phyloP scores from a whole-genome alignment of 2,888 invertebrate genomes.

The Philereme vetulata region DNA sequence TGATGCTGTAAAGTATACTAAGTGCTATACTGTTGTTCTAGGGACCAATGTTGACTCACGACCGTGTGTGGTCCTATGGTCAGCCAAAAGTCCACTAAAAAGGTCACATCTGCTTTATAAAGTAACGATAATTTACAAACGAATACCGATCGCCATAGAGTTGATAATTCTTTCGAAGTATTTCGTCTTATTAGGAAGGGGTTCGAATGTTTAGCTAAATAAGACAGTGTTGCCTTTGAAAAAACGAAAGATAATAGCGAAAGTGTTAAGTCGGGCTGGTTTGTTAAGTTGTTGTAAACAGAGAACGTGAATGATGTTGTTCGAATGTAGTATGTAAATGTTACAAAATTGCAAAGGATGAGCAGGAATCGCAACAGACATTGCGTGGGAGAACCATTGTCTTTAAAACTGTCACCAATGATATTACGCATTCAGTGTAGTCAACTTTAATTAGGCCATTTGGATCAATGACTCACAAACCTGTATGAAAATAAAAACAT shows the following conservation, averaged over 20 bases:
- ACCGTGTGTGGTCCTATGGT: conserved; percentile 78
- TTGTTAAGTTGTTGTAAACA: conserved; percentile 63
- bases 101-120: conserved; percentile 36
- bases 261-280: conserved; percentile 74
- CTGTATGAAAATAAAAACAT: conserved; percentile 27
- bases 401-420: conserved; percentile 62
- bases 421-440: conserved; percentile 63
- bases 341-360: conserved; percentile 68
- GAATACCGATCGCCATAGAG: conserved; percentile 43
- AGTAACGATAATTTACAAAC: conserved; percentile 45
- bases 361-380: conserved; percentile 65
- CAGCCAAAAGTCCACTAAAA: conserved; percentile 35
- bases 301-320: conserved; percentile 59
- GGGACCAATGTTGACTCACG: conserved; percentile 73
- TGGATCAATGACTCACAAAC: conserved; percentile 44
- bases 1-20: conserved; percentile 73
- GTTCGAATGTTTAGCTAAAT: conserved; percentile 56
- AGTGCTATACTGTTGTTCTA: conserved; percentile 80
- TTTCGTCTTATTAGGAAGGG: conserved; percentile 38
- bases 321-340: conserved; percentile 72
- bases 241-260: conserved; percentile 71
- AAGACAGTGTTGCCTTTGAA: conserved; percentile 68
- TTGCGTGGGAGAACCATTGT: conserved; percentile 79
- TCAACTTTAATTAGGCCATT: conserved; percentile 62
- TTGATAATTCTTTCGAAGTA: conserved; percentile 38